Evolutionary conservation across 2,888 invertebrate species (phyloP), one percentile per base, ranked within the genome.

Genomic region (Andricus quercusramuli): DNA sequence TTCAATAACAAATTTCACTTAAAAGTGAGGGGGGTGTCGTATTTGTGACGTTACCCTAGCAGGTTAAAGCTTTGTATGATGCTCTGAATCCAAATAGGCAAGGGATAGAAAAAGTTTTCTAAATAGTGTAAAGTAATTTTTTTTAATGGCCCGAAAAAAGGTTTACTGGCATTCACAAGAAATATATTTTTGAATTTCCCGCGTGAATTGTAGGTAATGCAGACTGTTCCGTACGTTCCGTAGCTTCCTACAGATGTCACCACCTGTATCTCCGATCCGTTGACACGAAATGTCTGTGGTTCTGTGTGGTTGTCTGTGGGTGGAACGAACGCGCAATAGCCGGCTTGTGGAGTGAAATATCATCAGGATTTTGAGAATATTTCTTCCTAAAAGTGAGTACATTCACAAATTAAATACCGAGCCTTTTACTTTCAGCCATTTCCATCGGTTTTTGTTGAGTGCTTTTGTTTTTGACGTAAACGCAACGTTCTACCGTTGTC

Each of bases 241-340:
- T 41, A 8, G 47, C 29, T 70, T 5, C 22, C 44, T 3, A 51
- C 3, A 70, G 70, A 51, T 70, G 51, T 8, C 70, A 22, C 20
- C 11, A 70, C 51, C 25, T 47, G 20, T 17, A 8, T 29, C 29
- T 70, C 44, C 25, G 29, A 47, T 5, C 6, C 8, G 17, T 70
- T 70, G 70, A 70, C 47, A 70, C 44, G 44, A 47, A 70, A 9
- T 25, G 68, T 47, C 29, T 51, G 47, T 20, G n/a, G 9, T n/a
- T 20, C 6, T n/a, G 56, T 56, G 47, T 11, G 41, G 44, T 44
- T 44, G 15, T 4, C 44, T 44, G 17, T 44, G 20, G 51, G 51
- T 56, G 56, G 74, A 29, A 32, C n/a, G 32, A 74, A 74, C 32
- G 56, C 74, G 51, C 32, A 51, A 68, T 41, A 68, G 44, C 74